These are phyloP conservation scores for Gonioctena quinquepunctata DNA, from an alignment of 1,140 invertebrate genomes.

Conservation along the genomic window DNA sequence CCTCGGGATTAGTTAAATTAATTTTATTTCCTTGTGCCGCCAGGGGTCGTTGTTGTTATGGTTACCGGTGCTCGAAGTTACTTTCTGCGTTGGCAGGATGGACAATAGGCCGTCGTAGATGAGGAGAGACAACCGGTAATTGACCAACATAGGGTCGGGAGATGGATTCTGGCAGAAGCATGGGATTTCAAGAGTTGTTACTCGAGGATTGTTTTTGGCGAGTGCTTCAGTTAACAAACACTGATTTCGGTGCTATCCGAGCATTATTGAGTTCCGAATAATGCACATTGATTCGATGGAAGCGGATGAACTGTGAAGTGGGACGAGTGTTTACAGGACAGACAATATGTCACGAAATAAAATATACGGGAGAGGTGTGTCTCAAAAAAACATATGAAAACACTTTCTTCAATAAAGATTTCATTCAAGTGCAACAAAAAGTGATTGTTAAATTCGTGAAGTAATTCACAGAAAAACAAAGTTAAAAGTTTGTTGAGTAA, in stretches of 20 bases:
- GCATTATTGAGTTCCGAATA: not conserved
- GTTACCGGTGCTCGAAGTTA: not conserved
- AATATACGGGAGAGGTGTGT: too few species aligned
- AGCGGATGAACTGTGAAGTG: not conserved
- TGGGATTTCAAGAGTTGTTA: not conserved
- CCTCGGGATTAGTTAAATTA: constrained; percentile 11
- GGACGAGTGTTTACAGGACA: too few species aligned
- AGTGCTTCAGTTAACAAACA: not conserved
- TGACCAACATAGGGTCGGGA: constrained; percentile 4
- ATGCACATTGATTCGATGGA: not conserved
- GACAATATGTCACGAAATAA: too few species aligned
- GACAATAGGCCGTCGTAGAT: not conserved
- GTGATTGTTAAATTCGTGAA: too few species aligned
- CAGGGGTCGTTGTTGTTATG: constrained; percentile 10
- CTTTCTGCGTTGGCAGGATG: not conserved
- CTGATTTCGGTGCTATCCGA: not conserved
- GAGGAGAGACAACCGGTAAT: constrained; percentile 15
- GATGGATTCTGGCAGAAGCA: not conserved
- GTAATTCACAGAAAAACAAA: too few species aligned
- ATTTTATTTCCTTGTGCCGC: constrained; percentile 6
- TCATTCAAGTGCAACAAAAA: too few species aligned
- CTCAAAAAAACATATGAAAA: too few species aligned
- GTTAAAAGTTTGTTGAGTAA: too few species aligned
- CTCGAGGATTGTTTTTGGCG: not conserved
- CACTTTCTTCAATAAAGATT: too few species aligned